These are phyloP conservation scores for Hippopotamyrus pictus DNA, from an alignment of 2,797 vertebrate genomes.

Conservation along the genomic window DNA sequence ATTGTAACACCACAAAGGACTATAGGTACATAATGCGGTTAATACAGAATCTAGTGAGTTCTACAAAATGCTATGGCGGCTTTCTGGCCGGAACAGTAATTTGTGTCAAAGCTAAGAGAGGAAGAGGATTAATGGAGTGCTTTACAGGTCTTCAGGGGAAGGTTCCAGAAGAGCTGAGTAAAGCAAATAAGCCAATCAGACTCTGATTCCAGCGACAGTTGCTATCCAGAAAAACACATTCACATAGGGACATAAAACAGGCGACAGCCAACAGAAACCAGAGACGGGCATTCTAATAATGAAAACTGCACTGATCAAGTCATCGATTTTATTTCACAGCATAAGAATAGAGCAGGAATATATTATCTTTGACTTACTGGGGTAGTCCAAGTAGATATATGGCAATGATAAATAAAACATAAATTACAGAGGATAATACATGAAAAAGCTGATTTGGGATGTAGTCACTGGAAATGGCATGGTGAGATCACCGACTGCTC, in stretches of 20 bases:
- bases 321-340: background rate
- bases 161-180: slow-evolving; percentile 1
- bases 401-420: background rate
- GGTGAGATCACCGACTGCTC: background rate
- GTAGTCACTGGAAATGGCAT: background rate
- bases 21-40: background rate
- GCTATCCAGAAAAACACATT: background rate
- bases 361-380: background rate
- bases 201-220: background rate
- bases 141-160: slow-evolving; percentile 7
- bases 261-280: background rate
- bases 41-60: background rate
- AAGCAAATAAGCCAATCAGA: slow-evolving; percentile 16
- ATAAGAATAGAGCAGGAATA: background rate
- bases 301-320: background rate
- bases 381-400: background rate
- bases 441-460: background rate
- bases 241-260: background rate
- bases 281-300: background rate
- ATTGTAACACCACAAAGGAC: background rate
- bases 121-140: slow-evolving; percentile 12
- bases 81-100: background rate
- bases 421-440: background rate
- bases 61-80: background rate
- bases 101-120: slow-evolving; percentile 12